phyloP scores from a whole-genome alignment of 2,888 invertebrate species.

The Drosophila bunnanda region DNA sequence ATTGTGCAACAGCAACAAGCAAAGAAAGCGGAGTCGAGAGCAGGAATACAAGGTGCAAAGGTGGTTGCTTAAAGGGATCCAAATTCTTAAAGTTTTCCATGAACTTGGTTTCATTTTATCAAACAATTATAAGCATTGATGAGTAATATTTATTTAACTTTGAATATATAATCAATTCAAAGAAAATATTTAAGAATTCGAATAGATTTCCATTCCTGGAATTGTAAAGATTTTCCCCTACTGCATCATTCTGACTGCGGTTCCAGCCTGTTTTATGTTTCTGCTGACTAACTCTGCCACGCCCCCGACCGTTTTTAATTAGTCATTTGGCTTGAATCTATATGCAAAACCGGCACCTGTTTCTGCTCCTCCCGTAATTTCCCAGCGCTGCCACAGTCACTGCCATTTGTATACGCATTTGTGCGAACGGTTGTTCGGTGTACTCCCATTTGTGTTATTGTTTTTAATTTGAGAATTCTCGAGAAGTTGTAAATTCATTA shows the following conservation, averaged over 20 bases:
- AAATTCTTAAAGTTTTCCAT: constrained; percentile 16
- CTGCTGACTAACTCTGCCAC: constrained; percentile 70
- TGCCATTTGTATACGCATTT: constrained; percentile 27
- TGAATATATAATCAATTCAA: not conserved
- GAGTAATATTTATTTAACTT: too few relatives aligned
- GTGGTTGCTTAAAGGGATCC: constrained; percentile 28
- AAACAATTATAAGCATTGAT: too few relatives aligned
- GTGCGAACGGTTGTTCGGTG: constrained; percentile 26
- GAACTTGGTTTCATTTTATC: not conserved
- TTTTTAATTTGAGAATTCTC: constrained; percentile 82
- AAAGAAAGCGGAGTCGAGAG: constrained; percentile 1
- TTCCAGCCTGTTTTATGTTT: constrained; percentile 44
- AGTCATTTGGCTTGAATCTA: constrained; percentile 70
- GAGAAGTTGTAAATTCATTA: constrained; percentile 82
- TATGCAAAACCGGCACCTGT: constrained; percentile 64
- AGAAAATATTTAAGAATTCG: not conserved
- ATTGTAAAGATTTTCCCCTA: not conserved
- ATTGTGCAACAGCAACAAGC: constrained; percentile 59
- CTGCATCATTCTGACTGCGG: constrained; percentile 1
- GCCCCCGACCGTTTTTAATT: constrained; percentile 76
- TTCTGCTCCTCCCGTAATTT: constrained; percentile 42
- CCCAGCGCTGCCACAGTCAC: constrained; percentile 29
- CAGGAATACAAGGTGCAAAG: constrained; percentile 13
- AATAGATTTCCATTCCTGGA: not conserved
- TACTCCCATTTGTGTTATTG: constrained; percentile 73